Conservation (phyloP, 2,113 vertebrate genomes). For the Anarrhichthys ocellatus region DNA sequence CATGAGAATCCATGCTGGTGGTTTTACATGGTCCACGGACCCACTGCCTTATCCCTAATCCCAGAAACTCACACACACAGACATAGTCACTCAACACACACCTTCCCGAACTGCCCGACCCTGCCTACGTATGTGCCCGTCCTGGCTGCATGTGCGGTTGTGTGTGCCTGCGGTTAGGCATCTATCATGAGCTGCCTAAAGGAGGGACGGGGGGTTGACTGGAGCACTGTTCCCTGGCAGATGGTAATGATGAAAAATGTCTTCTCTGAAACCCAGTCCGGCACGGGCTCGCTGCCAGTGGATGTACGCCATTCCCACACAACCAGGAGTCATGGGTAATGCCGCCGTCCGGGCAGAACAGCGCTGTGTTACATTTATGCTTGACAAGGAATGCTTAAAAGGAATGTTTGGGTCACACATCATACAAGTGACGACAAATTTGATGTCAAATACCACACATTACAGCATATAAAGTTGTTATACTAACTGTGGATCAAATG, state of each 20-base stretch:
- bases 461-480: not conserved
- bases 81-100: conserved; percentile 36
- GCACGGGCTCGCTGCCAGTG: conserved; percentile 54
- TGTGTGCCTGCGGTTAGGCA: conserved; percentile 47
- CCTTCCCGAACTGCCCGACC: conserved; percentile 33
- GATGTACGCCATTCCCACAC: conserved; percentile 57
- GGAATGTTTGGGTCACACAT: conserved; percentile 16
- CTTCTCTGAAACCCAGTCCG: conserved; percentile 55
- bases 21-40: conserved; percentile 65
- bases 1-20: conserved; percentile 66
- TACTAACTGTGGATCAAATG: not conserved
- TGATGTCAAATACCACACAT: conserved; percentile 1
- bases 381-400: conserved; percentile 24
- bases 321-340: conserved; percentile 49
- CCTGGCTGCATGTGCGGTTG: conserved; percentile 28
- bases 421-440: not conserved
- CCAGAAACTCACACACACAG: conserved; percentile 27
- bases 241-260: conserved; percentile 71
- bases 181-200: conserved; percentile 53
- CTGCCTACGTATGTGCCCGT: conserved; percentile 15
- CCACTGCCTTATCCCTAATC: conserved; percentile 58
- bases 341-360: conserved; percentile 28
- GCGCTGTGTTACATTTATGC: conserved; percentile 21
- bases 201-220: conserved; percentile 32
- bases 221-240: conserved; percentile 44